Evolutionary conservation across 2,797 vertebrate species (phyloP), one percentile per base, ranked within the genome.

Genomic region (Odontamblyopus rebecca): DNA sequence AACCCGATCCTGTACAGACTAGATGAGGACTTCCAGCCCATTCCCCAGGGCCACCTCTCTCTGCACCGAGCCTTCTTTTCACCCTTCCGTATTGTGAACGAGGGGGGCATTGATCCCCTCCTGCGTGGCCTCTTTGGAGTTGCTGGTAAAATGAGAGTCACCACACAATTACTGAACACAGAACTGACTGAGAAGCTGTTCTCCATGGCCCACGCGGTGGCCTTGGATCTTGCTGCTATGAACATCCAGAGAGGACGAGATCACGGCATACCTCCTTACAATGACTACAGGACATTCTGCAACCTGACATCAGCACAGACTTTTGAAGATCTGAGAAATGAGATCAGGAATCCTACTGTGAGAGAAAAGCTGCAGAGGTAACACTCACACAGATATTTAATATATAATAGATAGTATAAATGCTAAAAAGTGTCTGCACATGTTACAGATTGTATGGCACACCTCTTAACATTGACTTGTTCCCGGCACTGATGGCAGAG

Each of bases 31-130:
- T 99, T 99, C 86, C 90, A 94, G 89, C 96, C 98, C 11, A 95
- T 96, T 70, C 90, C 94, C 0, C 97, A 98, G 84, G 98, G 97
- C 23, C 98, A 97, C 86, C 89, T 99, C 73, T 95, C 96, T 9
- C 95, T 99, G 71, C 98, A 99, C 88, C 96, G 96, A 51, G 98
- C 98, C 81, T 99, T 99, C 90, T 99, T 99, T 91, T 97, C 98
- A 0, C 98, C 98, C 0, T 98, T 96, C 89, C 96, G 98, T 77
- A 97, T 99, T 63, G 97, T 98, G 77, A 98, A 97, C 3, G 98
- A 99, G 93, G 98, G 98, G 0, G 98, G 98, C 84, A 98, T 99
- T 7, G 98, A 99, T 92, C 98, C 98, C 0, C 93, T 99, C 59
- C 94, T 99, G 5, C 94, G 98, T 1, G 98, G 98, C 48, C 96